These are phyloP conservation scores for Epistrophella euchroma DNA, from an alignment of 2,888 invertebrate genomes.

Conservation along the genomic window DNA sequence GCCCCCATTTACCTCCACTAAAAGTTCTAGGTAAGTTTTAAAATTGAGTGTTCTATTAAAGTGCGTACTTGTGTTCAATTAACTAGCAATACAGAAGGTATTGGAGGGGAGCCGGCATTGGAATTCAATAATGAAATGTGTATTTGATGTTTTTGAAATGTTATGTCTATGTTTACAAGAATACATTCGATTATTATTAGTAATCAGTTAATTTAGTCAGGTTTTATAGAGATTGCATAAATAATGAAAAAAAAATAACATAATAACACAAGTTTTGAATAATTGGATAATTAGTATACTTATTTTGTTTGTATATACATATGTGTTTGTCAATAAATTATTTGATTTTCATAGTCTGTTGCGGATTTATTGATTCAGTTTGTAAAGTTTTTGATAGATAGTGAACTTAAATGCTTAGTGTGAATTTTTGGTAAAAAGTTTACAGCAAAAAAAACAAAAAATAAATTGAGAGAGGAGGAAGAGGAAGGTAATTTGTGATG, in stretches of 20 bases:
- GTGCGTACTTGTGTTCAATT: too few species aligned
- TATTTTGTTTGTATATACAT: not conserved
- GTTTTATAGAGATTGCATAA: slow-evolving; percentile 2
- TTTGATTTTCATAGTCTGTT: not conserved
- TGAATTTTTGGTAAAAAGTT: not conserved
- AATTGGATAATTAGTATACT: not conserved
- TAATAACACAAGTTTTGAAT: not conserved
- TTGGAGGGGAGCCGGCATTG: not conserved
- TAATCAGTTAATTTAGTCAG: not conserved
- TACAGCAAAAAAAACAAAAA: too few species aligned
- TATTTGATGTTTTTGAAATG: not conserved
- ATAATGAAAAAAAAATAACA: not conserved
- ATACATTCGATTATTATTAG: not conserved
- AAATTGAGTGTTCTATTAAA: not conserved
- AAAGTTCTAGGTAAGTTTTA: not conserved
- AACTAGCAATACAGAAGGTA: too few species aligned
- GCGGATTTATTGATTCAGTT: not conserved
- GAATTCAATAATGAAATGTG: not conserved
- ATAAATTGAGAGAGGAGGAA: too few species aligned
- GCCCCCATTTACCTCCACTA: not conserved
- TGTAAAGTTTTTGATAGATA: not conserved
- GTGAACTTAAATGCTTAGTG: not conserved
- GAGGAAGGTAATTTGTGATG: too few species aligned
- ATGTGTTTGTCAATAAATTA: not conserved
- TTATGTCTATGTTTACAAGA: not conserved